phyloP scores from a whole-genome alignment of 1,140 invertebrate genomes.

The Trichomalopsis sarcophagae region DNA sequence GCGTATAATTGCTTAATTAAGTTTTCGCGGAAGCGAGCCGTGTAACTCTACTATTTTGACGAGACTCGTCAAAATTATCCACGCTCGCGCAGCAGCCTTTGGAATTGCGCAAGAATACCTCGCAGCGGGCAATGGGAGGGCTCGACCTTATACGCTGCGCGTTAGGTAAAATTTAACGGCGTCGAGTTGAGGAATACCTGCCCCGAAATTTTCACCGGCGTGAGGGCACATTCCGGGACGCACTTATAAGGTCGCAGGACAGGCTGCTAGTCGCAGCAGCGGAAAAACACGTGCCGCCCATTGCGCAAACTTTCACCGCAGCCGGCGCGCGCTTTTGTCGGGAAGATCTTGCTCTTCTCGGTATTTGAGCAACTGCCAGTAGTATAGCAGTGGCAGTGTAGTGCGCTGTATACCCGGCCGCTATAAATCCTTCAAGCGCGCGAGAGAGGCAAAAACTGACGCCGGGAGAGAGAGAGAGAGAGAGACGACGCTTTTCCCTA shows the following conservation, averaged over 20 bases:
- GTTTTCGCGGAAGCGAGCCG: too few species aligned
- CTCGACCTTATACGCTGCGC: too few species aligned
- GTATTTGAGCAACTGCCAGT: constrained; percentile 48
- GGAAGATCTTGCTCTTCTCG: constrained; percentile 30
- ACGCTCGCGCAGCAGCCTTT: too few species aligned
- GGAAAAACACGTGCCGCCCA: constrained; percentile 47
- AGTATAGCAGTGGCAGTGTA: neutral
- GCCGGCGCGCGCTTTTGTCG: constrained; percentile 48
- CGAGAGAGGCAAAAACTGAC: constrained; percentile 35
- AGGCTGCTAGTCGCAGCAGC: neutral
- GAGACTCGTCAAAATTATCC: too few species aligned
- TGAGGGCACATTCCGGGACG: neutral
- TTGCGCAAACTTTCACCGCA: constrained; percentile 68
- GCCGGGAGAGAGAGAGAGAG: neutral
- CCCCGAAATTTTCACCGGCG: too few species aligned
- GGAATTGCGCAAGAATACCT: too few species aligned
- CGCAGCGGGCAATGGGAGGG: too few species aligned
- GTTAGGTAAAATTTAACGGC: too few species aligned
- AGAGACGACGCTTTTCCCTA: constrained; percentile 16
- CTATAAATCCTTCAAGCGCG: constrained; percentile 50
- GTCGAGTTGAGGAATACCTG: too few species aligned
- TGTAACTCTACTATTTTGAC: too few species aligned
- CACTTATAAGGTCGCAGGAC: too few species aligned
- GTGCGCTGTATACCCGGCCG: neutral
- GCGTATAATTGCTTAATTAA: too few species aligned